phyloP scores from a whole-genome alignment of 2,888 invertebrate species.

The Hirtodrosophila histrioides region DNA sequence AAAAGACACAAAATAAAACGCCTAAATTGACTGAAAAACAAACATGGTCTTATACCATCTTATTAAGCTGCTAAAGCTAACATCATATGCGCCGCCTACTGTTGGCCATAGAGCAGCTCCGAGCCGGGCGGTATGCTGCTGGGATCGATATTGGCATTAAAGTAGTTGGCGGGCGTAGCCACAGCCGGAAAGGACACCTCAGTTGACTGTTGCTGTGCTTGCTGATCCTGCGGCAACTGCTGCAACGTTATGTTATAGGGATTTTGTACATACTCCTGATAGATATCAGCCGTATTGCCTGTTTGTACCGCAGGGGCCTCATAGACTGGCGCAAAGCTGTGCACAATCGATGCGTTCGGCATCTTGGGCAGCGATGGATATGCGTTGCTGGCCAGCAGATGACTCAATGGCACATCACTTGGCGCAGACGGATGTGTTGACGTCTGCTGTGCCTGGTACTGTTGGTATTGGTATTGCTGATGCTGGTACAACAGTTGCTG shows the following conservation, averaged over 20 bases:
- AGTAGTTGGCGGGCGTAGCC: constrained; percentile 87
- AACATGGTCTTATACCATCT: constrained; percentile 1
- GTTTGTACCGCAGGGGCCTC: constrained; percentile 39
- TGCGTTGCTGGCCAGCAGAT: constrained; percentile 77
- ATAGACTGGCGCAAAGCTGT: constrained; percentile 82
- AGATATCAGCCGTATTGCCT: constrained; percentile 75
- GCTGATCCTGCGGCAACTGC: constrained; percentile 63
- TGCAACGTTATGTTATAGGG: constrained; percentile 84
- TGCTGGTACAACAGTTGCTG: constrained; percentile 52
- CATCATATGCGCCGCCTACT: constrained; percentile 58
- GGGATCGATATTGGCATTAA: constrained; percentile 86
- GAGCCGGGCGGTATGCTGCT: constrained; percentile 86
- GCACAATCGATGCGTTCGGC: constrained; percentile 81
- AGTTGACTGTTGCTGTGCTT: constrained; percentile 30
- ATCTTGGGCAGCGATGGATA: constrained; percentile 81
- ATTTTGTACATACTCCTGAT: constrained; percentile 83
- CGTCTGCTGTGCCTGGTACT: constrained; percentile 47
- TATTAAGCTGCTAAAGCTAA: constrained; percentile 18
- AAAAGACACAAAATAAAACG: constrained; percentile 40
- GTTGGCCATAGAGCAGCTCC: constrained; percentile 86
- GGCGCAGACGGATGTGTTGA: constrained; percentile 24
- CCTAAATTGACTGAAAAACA: constrained; percentile 12
- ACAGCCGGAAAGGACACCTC: constrained; percentile 66
- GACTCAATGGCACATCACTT: constrained; percentile 81
- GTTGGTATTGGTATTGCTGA: constrained; percentile 55